Evolutionary conservation across 2,888 invertebrate genomes (phyloP).

Genomic region (Agrotis ipsilon): DNA sequence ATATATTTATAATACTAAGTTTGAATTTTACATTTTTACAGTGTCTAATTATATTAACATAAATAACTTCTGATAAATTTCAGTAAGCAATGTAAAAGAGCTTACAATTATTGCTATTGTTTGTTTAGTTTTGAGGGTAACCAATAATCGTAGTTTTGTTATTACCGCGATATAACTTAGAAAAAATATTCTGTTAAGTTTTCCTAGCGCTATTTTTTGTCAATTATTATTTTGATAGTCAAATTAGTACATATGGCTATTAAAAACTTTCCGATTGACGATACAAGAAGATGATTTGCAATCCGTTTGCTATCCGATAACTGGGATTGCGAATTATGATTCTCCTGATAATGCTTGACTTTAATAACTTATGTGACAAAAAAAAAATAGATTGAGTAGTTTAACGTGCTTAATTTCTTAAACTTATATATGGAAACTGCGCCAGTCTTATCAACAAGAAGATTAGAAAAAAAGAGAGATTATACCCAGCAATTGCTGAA

Average conservation of each 20-base stretch:
- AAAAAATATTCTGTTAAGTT: neutral
- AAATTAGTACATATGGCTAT: neutral
- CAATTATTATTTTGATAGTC: neutral
- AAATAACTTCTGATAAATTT: too few species aligned
- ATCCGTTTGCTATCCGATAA: neutral
- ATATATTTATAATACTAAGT: conserved; percentile 7
- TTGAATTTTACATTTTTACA: conserved; percentile 6
- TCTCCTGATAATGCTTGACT: neutral
- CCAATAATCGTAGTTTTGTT: neutral
- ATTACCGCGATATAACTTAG: too few species aligned
- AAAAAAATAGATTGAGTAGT: neutral
- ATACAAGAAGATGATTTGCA: neutral
- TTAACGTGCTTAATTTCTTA: neutral
- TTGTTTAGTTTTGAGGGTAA: neutral
- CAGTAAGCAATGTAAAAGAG: neutral
- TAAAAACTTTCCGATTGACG: neutral
- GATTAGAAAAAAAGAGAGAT: too few species aligned
- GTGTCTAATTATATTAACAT: too few species aligned
- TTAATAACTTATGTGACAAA: neutral
- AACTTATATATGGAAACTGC: too few species aligned
- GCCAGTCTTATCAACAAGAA: too few species aligned
- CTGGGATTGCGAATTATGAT: neutral
- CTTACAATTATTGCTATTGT: neutral
- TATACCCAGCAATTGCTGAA: too few species aligned
- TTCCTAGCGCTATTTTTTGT: neutral